Evolutionary conservation across 2,113 vertebrate species (phyloP), one percentile per base, ranked within the genome.

Genomic region (Pheucticus melanocephalus): DNA sequence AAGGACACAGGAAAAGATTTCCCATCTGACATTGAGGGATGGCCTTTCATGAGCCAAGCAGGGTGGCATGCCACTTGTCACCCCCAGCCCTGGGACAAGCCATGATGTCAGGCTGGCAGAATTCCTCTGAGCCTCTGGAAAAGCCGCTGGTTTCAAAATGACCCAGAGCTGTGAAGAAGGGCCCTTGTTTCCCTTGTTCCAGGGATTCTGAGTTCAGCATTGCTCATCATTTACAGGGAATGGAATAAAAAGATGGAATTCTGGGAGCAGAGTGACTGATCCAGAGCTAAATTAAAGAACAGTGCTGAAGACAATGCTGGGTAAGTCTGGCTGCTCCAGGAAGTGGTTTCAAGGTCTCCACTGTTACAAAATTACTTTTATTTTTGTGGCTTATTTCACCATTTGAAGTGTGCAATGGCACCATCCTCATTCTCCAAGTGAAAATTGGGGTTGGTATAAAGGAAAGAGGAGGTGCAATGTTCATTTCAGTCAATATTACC

Each of bases 291-390:
- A 71, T 31, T 28, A 23, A 50, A 87, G 25, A 22, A 15, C 20
- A 8, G 18, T 24, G 35, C 44, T 65, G 70, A 50, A 71, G 16
- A 40, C 16, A 79, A 2, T 5, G 0, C n/a, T 59, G 45, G 11
- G 48, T 18, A 8, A 77, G 23, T 18, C 28, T 81, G 54, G 10
- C 9, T 72, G 37, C 40, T 65, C 5, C 4, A 30, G 11, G 35
- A 45, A 50, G 1, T 11, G 15, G 10, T 82, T 66, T 79, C 25
- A 47, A 71, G 24, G 16, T 59, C 44, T 78, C 19, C 24, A 21
- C 7, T 76, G 31, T 4, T 16, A 27, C 20, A 66, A 13, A 66
- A 50, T 25, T 9, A 1, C 1, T 1, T 3, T 5, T 18, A 39
- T 39, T 88, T 94, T 54, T 11, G 21, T 19, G 20, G 4, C 6